phyloP scores from a whole-genome alignment of 2,113 vertebrate species.

The Xyrauchen texanus region DNA sequence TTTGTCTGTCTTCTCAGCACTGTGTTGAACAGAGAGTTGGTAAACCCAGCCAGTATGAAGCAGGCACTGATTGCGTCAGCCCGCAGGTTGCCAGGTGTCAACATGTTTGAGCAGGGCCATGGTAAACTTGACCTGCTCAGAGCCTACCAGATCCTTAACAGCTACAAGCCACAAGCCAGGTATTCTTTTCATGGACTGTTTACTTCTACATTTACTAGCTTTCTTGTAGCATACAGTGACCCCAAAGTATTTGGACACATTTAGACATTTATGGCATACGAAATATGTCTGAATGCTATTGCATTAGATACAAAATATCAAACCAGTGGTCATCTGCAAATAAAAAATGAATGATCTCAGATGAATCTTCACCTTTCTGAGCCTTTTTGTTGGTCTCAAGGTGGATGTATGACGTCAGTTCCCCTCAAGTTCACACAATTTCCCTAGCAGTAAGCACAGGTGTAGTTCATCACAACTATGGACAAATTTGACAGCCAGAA shows the following conservation, averaged over 20 bases:
- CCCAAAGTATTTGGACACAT: no score
- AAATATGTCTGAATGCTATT: no score
- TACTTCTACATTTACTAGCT: neutral
- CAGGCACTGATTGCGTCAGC: slow-evolving; percentile 96
- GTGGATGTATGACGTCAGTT: no score
- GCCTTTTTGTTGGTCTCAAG: no score
- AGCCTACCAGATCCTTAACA: slow-evolving; percentile 96
- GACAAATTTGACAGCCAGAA: neutral
- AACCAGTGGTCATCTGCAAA: no score
- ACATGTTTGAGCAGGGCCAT: slow-evolving; percentile 99
- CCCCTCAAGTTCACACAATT: no score
- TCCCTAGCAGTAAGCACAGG: no score
- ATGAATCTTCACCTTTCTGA: no score
- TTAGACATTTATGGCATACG: no score
- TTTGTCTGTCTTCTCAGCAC: slow-evolving; percentile 75
- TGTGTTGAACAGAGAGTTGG: slow-evolving; percentile 89
- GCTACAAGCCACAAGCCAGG: slow-evolving; percentile 98
- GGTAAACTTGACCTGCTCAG: slow-evolving; percentile 94
- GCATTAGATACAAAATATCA: no score
- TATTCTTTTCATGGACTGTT: slow-evolving; percentile 54
- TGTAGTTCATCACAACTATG: no score
- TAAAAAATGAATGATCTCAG: no score
- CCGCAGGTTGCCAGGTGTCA: slow-evolving; percentile 93
- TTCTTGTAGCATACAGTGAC: neutral
- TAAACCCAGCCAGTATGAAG: slow-evolving; percentile 98